Percentiles rank a stretch among this genome's conserved stretches.
Conservation (phyloP, 2,113 vertebrate species). For the Brachionichthys hirsutus region DNA sequence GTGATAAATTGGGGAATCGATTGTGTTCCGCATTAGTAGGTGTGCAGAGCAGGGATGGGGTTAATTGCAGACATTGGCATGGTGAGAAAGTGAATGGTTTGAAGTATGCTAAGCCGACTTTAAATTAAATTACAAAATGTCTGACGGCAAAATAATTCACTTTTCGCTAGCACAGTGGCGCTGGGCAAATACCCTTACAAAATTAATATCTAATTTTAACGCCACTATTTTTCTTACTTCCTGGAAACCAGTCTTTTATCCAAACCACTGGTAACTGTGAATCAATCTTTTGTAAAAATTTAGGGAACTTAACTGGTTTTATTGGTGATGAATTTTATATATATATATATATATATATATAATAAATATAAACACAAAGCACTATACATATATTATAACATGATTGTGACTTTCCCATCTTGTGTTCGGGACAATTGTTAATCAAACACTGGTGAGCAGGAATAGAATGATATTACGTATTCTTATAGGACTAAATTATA, state of each 20-base stretch:
- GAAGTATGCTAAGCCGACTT: slow-evolving; percentile 39
- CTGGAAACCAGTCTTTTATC: too few species aligned
- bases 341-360: too few species aligned
- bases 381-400: too few species aligned
- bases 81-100: slow-evolving; percentile 33
- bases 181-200: slow-evolving; percentile 6
- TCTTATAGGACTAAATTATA: neutral
- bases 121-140: slow-evolving; percentile 55
- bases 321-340: too few species aligned
- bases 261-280: too few species aligned
- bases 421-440: slow-evolving; percentile 27
- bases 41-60: slow-evolving; percentile 28
- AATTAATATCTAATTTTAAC: too few species aligned
- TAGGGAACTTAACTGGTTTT: too few species aligned
- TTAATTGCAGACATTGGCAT: slow-evolving; percentile 39
- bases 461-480: slow-evolving; percentile 36
- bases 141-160: slow-evolving; percentile 41
- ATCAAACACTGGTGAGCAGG: slow-evolving; percentile 25
- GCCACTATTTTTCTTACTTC: too few species aligned
- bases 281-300: too few species aligned
- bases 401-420: neutral
- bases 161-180: slow-evolving; percentile 10
- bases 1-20: slow-evolving; percentile 55
- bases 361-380: too few species aligned
- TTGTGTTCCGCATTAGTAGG: slow-evolving; percentile 44